These are phyloP conservation scores for Triplophysa dalaica DNA, from an alignment of 2,113 vertebrate genomes.

Conservation along the genomic window DNA sequence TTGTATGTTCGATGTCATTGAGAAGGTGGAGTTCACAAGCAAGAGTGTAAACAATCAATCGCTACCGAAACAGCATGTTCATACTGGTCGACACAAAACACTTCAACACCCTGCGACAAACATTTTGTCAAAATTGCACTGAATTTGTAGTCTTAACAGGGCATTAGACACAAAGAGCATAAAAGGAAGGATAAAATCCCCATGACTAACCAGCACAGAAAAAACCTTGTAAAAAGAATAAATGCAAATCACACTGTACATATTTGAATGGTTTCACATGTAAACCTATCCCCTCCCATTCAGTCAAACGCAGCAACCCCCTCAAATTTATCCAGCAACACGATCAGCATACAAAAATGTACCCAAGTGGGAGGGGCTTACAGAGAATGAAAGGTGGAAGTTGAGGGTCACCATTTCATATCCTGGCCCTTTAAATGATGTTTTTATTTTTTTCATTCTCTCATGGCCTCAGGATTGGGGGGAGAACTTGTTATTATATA, in stretches of 20 bases:
- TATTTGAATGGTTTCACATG: not conserved
- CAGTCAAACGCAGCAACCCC: not conserved
- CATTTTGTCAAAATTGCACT: no score
- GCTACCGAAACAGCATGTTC: no score
- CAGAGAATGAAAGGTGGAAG: constrained; percentile 40
- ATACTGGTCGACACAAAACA: no score
- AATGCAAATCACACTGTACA: not conserved
- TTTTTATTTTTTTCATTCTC: constrained; percentile 57
- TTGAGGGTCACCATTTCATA: constrained; percentile 57
- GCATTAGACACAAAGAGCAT: not conserved
- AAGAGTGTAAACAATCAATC: no score
- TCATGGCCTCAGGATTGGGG: constrained; percentile 55
- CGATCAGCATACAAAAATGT: constrained; percentile 39
- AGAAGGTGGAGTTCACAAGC: no score
- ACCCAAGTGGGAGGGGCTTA: constrained; percentile 46
- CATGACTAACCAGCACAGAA: not conserved
- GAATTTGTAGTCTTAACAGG: not conserved
- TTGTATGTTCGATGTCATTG: no score
- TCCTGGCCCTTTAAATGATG: constrained; percentile 39
- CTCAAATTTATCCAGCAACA: constrained; percentile 8
- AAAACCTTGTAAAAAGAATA: not conserved
- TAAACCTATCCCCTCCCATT: not conserved
- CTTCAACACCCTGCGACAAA: no score
- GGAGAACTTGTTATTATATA: constrained; percentile 47
- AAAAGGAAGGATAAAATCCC: constrained; percentile 20